These are phyloP conservation scores for Hyalella azteca DNA, from an alignment of 2,888 invertebrate species.

Conservation along the genomic window DNA sequence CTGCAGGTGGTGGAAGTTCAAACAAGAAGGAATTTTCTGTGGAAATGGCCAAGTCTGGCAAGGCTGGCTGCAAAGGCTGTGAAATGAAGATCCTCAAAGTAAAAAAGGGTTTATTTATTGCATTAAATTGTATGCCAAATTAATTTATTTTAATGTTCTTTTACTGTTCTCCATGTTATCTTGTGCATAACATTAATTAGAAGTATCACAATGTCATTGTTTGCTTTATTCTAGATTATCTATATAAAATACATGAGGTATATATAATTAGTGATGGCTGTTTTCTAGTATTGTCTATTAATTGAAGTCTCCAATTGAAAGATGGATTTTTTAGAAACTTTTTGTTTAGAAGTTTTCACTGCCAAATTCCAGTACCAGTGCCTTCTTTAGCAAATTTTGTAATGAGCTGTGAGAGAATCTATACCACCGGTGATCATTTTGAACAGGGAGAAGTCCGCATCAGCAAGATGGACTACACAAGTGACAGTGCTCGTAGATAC, in stretches of 20 bases:
- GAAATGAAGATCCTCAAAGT: constrained; percentile 84
- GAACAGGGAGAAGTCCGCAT: constrained; percentile 75
- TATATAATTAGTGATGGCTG: no score
- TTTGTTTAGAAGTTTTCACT: neutral
- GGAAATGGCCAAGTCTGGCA: constrained; percentile 85
- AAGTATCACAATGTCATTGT: no score
- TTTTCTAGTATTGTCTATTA: no score
- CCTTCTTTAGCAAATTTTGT: neutral
- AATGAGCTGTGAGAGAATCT: neutral
- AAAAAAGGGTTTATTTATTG: no score
- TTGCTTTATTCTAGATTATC: no score
- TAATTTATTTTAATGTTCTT: no score
- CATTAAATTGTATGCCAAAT: no score
- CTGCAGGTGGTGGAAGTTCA: constrained; percentile 41
- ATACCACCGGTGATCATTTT: neutral
- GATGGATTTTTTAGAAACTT: no score
- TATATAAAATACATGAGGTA: no score
- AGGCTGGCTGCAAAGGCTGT: constrained; percentile 82
- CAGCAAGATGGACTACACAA: constrained; percentile 83
- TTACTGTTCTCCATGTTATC: no score
- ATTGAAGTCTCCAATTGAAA: no score
- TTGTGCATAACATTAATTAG: no score
- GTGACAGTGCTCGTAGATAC: constrained; percentile 78
- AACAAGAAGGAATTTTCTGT: constrained; percentile 73
- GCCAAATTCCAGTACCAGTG: constrained; percentile 16